Evolutionary conservation across 2,797 vertebrate species (phyloP).

Genomic region (Ataeniobius toweri): DNA sequence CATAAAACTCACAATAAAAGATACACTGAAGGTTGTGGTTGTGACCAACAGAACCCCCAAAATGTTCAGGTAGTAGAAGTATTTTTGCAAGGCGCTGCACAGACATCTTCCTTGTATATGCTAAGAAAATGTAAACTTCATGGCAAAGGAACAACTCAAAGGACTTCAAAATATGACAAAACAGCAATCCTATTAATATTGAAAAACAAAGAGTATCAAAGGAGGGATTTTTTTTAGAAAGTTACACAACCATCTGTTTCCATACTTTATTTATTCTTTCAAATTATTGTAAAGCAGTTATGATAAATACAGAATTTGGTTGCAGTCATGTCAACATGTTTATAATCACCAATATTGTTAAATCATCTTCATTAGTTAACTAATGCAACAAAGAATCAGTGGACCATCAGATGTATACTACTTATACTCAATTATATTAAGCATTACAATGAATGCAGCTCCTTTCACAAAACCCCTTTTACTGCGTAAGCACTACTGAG

Average conservation of each 20-base stretch:
- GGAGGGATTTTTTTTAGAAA: background rate
- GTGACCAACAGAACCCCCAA: no score
- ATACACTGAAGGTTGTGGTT: no score
- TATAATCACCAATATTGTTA: slow-evolving; percentile 25
- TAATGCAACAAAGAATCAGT: slow-evolving; percentile 40
- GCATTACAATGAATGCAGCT: background rate
- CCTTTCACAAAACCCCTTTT: background rate
- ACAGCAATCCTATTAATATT: background rate
- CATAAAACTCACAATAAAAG: background rate
- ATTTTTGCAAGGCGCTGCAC: no score
- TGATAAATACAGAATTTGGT: slow-evolving; percentile 57
- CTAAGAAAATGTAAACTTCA: no score
- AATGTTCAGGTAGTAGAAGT: no score
- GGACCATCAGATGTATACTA: slow-evolving; percentile 1
- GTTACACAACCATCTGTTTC: background rate
- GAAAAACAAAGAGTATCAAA: background rate
- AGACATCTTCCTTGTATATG: no score
- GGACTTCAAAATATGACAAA: background rate
- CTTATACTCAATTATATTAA: background rate
- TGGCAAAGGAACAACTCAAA: no score
- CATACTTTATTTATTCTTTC: slow-evolving; percentile 54
- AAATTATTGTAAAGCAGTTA: slow-evolving; percentile 38
- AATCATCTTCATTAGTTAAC: slow-evolving; percentile 47
- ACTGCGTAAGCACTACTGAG: background rate
- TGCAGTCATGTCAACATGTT: slow-evolving; percentile 50